Evolutionary conservation across 2,113 vertebrate species (phyloP), one percentile per base, ranked within the genome.

Genomic region (Helogale parvula): DNA sequence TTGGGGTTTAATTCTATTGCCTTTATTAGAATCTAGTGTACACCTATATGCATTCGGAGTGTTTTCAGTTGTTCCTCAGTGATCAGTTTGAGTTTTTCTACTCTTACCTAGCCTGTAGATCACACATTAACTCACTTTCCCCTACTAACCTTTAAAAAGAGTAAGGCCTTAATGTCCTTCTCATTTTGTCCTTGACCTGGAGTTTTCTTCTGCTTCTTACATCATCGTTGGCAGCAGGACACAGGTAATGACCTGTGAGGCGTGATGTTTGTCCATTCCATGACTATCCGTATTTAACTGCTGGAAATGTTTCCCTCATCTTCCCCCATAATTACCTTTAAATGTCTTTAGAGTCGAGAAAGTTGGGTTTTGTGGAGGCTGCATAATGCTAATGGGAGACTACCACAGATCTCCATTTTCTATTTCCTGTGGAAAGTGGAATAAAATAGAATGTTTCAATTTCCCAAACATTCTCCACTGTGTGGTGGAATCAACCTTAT

Each of bases 381-480:
- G 63, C 83, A 72, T 41, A 92, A 90, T 96, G 60, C 95, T 72
- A 87, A 87, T 88, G 84, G 68, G 92, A 92, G 52, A 69, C 79
- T 88, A 76, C 95, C 92, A 66, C 80, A 93, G 45, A 69, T 85
- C 52, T 87, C 74, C 65, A 50, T 80, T 92, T 38, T 86, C 79
- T 69, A 2, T 74, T 97, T 97, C 69, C 92, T 97, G 97, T 97
- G 84, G 90, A 97, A 97, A 97, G 68, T 65, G 33, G 87, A 92
- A 87, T 66, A 72, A 94, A 92, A 88, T 82, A 82, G 50, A 85
- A 66, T 79, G 50, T 93, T 92, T 87, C 16, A 52, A 5, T 86
- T 95, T 87, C 65, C 76, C 69, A 83, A 88, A 68, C 63, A 74
- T 88, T 45, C 11, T 25, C 41, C 38, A 95, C 69, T 47, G n/a